Evolutionary conservation across 2,797 vertebrate genomes (phyloP), one percentile per base, ranked within the genome.

Genomic region (Salmo trutta): DNA sequence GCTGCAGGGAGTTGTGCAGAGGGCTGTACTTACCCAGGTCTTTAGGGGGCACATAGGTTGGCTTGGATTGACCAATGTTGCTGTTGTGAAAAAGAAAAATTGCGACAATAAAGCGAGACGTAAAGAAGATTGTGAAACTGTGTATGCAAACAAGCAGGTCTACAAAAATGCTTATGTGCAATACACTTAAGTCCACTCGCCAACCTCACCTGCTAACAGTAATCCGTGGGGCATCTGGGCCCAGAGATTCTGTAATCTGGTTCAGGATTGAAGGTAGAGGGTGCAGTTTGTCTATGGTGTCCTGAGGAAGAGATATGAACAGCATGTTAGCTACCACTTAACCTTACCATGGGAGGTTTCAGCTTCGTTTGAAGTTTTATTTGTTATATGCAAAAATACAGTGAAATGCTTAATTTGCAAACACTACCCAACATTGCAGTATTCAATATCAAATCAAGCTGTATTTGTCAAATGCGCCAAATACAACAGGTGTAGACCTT

Each of bases 251-350:
- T 74, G 93, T 86, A 24, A 99, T 97, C 90, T 97, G 95, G 47
- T 89, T 95, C 56, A 99, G 94, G 77, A 99, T 97, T 17, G 92
- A 96, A 69, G 98, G 97, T 78, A 99, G 91, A 0, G 96, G 97
- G 71, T 97, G 92, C 85, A 98, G 89, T 81, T 93, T 93, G 84
- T 97, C 92, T 77, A 94, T 86, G 0, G 94, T 97, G 36, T 92
- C 87, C 94, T 95, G 68, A 36, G 14, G 75, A 85, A 75, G 73
- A 89, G 77, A 84, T n/a, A 2, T 21, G 77, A 81, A 17, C 0
- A 31, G 16, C 4, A 66, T 52, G 36, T 87, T 81, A 85, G 54
- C 10, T 12, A 59, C 8, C 10, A 54, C 17, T 21, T 24, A 68
- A 21, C 16, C 52, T 3, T 19, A 12, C 64, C 41, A 12, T 12